phyloP scores from a whole-genome alignment of 2,888 invertebrate species.

The Pandemis corylana region DNA sequence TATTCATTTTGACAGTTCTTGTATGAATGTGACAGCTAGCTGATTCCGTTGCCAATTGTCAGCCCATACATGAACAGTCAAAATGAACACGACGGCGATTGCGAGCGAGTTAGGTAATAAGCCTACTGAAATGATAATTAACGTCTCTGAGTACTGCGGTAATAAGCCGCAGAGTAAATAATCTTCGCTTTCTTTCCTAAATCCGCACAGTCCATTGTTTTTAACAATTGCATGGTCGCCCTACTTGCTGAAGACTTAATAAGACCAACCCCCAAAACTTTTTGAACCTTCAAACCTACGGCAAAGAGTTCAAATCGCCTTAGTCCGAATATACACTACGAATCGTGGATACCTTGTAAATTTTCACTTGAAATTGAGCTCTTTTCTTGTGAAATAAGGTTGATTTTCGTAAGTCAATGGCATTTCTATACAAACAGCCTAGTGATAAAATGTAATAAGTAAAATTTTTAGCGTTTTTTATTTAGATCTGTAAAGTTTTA shows the following conservation, averaged over 20 bases:
- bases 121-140: too few species aligned
- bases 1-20: too few species aligned
- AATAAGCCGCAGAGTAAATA: too few species aligned
- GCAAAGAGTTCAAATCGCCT: not conserved
- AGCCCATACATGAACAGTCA: too few species aligned
- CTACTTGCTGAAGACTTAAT: constrained; percentile 23
- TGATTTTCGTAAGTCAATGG: constrained; percentile 9
- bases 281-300: constrained; percentile 10
- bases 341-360: constrained; percentile 6
- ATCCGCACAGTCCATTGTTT: constrained; percentile 20
- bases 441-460: not conserved
- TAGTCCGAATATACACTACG: not conserved
- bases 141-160: too few species aligned
- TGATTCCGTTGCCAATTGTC: too few species aligned
- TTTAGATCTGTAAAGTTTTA: not conserved
- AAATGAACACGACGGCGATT: too few species aligned
- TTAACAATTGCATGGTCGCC: constrained; percentile 25
- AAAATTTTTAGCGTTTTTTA: not conserved
- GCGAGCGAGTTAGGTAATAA: too few species aligned
- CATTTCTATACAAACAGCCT: not conserved
- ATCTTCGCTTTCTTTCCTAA: constrained; percentile 6
- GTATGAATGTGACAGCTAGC: too few species aligned
- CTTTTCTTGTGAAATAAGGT: not conserved
- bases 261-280: not conserved
- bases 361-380: not conserved